Evolutionary conservation across 1,140 invertebrate genomes (phyloP).

Genomic region (Anastatus disparis): DNA sequence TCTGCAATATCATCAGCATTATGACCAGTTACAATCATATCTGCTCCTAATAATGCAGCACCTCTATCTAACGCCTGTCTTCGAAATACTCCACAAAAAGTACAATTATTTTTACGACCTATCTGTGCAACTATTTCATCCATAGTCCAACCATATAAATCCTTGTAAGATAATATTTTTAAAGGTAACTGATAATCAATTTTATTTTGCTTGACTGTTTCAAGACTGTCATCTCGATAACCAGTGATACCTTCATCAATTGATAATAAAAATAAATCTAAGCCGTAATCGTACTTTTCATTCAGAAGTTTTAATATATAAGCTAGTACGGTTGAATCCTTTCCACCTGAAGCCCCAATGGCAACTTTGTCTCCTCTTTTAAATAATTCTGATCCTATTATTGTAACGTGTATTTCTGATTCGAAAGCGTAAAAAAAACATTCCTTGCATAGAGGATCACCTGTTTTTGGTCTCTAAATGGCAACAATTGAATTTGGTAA

Average conservation of each 20-base stretch:
- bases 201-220: conserved; percentile 95
- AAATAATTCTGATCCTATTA: conserved; percentile 87
- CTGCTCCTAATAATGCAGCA: conserved; percentile 85
- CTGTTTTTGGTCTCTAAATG: conserved; percentile 85
- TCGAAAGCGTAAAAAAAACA: conserved; percentile 97
- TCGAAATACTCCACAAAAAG: conserved; percentile 97
- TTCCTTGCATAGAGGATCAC: conserved; percentile 91
- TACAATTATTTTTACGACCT: conserved; percentile 98
- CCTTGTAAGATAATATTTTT: conserved; percentile 97
- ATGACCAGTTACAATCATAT: conserved; percentile 97
- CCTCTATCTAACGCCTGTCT: conserved; percentile 96
- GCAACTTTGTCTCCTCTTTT: conserved; percentile 88
- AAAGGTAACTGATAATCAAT: conserved; percentile 94
- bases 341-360: conserved; percentile 97
- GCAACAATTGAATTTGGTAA: too few species aligned
- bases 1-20: conserved; percentile 99
- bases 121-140: conserved; percentile 97
- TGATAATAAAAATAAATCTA: conserved; percentile 92
- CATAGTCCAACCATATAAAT: conserved; percentile 99
- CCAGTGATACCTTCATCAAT: conserved; percentile 94
- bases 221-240: conserved; percentile 97
- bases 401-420: conserved; percentile 96
- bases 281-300: conserved; percentile 89
- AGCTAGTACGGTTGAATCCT: conserved; percentile 98
- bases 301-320: conserved; percentile 93